Conservation (phyloP, 2,888 invertebrate genomes). For the Selenia dentaria region DNA sequence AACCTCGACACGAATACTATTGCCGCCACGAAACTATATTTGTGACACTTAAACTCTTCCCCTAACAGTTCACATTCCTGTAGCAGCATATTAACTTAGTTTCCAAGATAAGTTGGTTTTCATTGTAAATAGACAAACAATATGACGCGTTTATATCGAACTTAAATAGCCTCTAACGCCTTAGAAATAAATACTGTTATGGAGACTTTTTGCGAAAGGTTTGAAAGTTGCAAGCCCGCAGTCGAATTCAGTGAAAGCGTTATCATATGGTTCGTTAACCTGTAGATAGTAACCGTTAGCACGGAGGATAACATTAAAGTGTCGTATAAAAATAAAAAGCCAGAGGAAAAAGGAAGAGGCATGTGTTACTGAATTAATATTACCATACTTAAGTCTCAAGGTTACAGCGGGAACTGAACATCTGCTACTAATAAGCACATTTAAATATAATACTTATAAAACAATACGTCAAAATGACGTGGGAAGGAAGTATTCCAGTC, state of each 20-base stretch:
- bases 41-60: background rate
- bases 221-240: constrained; percentile 43
- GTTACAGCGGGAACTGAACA: constrained; percentile 10
- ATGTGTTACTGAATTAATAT: background rate
- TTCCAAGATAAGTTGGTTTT: constrained; percentile 5
- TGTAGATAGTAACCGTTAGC: background rate
- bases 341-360: too few relatives aligned
- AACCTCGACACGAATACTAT: constrained; percentile 39
- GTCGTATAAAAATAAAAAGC: background rate
- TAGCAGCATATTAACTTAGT: background rate
- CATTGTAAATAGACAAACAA: constrained; percentile 9
- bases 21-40: constrained; percentile 1
- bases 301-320: background rate
- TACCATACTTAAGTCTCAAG: constrained; percentile 3
- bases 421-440: constrained; percentile 12
- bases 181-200: constrained; percentile 10
- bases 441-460: background rate
- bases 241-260: constrained; percentile 52
- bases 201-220: constrained; percentile 5
- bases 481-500: too few relatives aligned
- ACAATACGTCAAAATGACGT: too few relatives aligned
- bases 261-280: constrained; percentile 32
- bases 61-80: constrained; percentile 10
- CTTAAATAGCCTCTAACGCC: constrained; percentile 16
- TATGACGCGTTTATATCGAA: constrained; percentile 3